These are phyloP conservation scores for Chrysaora quinquecirrha DNA, from an alignment of 30 jellyfish, hydroid and myxozoan species.

Conservation along the genomic window DNA sequence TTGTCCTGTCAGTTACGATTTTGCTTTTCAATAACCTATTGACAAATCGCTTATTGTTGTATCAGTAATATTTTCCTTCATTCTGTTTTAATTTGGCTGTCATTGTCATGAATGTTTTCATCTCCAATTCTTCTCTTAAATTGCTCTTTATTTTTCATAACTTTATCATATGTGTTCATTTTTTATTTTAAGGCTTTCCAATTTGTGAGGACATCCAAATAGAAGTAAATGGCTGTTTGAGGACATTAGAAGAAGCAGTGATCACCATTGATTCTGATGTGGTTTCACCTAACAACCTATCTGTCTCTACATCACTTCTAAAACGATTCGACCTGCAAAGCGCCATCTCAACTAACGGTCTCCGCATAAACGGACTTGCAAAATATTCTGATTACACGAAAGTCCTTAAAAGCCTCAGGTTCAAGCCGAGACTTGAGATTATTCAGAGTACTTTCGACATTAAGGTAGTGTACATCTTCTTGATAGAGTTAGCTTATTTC, in stretches of 20 bases:
- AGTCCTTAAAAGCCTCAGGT: constrained; percentile 35
- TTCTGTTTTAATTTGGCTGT: too few species aligned
- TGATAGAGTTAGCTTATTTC: too few species aligned
- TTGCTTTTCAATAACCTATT: too few species aligned
- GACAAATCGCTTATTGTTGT: too few species aligned
- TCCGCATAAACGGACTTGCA: constrained; percentile 45
- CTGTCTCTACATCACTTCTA: constrained; percentile 31
- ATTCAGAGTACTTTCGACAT: constrained; percentile 9
- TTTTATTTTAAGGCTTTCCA: constrained; percentile 16
- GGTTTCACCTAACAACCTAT: constrained; percentile 21
- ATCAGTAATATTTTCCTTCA: too few species aligned
- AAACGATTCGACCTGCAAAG: constrained; percentile 51
- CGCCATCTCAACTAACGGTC: constrained; percentile 12
- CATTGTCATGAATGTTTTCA: too few species aligned
- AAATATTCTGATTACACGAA: constrained; percentile 25
- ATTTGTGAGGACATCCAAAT: constrained; percentile 52
- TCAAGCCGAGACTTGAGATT: not conserved
- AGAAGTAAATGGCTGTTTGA: constrained; percentile 59
- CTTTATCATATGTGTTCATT: too few species aligned
- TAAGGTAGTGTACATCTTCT: too few species aligned
- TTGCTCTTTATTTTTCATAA: too few species aligned
- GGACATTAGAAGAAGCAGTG: constrained; percentile 50
- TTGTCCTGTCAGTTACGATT: too few species aligned
- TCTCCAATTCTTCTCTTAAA: too few species aligned
- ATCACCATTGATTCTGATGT: constrained; percentile 56